Evolutionary conservation across 2,113 vertebrate genomes (phyloP).

Genomic region (Hemibates koningsi): DNA sequence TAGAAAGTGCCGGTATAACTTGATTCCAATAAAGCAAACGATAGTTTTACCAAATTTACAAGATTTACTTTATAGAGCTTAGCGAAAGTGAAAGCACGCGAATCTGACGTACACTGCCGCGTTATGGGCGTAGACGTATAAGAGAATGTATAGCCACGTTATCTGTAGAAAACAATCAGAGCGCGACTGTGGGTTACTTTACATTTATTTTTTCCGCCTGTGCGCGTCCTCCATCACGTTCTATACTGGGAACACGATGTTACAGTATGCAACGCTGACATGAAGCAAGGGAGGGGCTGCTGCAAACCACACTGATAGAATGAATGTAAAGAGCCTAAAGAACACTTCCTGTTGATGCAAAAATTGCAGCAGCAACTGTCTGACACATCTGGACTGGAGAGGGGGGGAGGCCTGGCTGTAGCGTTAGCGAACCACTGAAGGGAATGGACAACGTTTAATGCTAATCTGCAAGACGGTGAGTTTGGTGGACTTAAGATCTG

Average conservation of each 20-base stretch:
- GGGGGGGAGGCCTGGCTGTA: slow-evolving; percentile 73
- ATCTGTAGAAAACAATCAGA: not conserved
- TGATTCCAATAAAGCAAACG: not conserved
- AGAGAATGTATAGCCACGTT: not conserved
- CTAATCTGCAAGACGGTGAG: slow-evolving; percentile 65
- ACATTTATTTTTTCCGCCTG: not conserved
- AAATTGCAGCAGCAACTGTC: slow-evolving; percentile 72
- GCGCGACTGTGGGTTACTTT: not conserved
- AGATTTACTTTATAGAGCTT: not conserved
- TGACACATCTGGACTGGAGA: slow-evolving; percentile 73
- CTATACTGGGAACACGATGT: slow-evolving; percentile 27
- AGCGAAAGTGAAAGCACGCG: not conserved
- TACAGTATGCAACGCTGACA: slow-evolving; percentile 28
- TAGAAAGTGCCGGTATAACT: not conserved
- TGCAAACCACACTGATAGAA: slow-evolving; percentile 56
- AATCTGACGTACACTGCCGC: not conserved
- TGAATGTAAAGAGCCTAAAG: slow-evolving; percentile 67
- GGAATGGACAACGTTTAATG: slow-evolving; percentile 72
- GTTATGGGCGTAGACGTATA: not conserved
- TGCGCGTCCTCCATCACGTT: not conserved
- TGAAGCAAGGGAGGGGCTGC: slow-evolving; percentile 59
- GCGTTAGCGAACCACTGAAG: slow-evolving; percentile 59
- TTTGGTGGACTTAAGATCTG: not conserved
- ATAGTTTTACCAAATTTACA: not conserved
- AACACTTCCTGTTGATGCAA: slow-evolving; percentile 74